Conservation (phyloP, 2,888 invertebrate species). For the Epinotia ramella region DNA sequence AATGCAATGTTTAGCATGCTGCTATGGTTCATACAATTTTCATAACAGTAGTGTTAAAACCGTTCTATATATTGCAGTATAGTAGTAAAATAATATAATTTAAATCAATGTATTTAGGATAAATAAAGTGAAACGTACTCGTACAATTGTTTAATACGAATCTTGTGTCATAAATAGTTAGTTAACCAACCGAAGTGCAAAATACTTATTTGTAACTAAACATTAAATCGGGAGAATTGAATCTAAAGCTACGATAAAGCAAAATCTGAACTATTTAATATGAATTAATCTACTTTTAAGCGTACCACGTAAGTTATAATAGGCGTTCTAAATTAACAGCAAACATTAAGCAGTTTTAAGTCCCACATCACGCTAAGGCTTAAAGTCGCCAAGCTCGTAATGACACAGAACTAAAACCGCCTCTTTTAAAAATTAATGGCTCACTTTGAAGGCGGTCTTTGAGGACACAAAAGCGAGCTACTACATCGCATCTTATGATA, state of each 20-base stretch:
- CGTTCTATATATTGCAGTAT: too few species aligned
- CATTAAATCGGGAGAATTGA: too few species aligned
- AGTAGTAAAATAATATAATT: too few species aligned
- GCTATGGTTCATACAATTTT: too few species aligned
- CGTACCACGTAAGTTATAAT: neutral
- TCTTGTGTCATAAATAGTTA: too few species aligned
- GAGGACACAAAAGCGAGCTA: conserved; percentile 53
- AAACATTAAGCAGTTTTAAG: conserved; percentile 16
- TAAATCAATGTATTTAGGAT: too few species aligned
- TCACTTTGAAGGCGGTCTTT: conserved; percentile 46
- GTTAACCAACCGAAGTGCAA: too few species aligned
- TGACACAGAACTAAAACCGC: conserved; percentile 43
- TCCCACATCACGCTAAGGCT: conserved; percentile 44
- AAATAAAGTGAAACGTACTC: too few species aligned
- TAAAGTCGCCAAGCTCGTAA: conserved; percentile 36
- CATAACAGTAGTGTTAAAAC: too few species aligned
- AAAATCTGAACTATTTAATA: neutral
- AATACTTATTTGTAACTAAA: too few species aligned
- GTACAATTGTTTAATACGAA: too few species aligned
- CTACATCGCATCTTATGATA: conserved; percentile 51
- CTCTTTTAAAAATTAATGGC: conserved; percentile 52
- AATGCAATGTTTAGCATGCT: too few species aligned
- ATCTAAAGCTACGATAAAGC: conserved; percentile 26
- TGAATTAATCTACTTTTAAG: neutral
- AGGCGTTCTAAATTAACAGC: conserved; percentile 7